phyloP scores from a whole-genome alignment of 2,888 invertebrate species.

The Parnassius mnemosyne region DNA sequence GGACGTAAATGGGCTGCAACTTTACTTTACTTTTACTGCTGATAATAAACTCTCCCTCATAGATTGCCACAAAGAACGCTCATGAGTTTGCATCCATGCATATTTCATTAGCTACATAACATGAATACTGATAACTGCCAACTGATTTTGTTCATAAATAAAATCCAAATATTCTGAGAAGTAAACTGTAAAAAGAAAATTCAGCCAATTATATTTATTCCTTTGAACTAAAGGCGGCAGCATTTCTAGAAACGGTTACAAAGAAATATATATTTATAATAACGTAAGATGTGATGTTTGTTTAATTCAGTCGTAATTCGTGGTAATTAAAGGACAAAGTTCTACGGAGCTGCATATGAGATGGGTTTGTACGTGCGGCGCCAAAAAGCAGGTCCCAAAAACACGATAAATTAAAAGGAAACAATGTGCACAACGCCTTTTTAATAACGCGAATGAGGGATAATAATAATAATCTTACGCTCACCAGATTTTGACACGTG shows the following conservation, averaged over 20 bases:
- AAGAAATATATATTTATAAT: constrained; percentile 11
- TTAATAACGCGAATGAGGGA: no score
- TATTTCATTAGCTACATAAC: no score
- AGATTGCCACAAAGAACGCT: no score
- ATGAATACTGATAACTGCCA: no score
- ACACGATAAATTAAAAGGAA: not conserved
- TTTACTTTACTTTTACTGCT: no score
- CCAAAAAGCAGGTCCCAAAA: constrained; percentile 4
- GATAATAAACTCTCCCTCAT: no score
- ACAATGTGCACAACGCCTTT: constrained; percentile 9
- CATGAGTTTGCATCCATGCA: no score
- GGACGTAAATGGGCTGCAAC: no score
- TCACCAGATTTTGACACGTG: no score
- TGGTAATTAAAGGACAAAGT: constrained; percentile 17
- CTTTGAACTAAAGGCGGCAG: constrained; percentile 9
- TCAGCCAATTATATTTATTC: constrained; percentile 15
- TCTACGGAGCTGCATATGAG: not conserved
- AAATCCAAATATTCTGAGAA: not conserved
- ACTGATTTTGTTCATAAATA: not conserved
- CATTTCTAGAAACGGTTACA: constrained; percentile 16
- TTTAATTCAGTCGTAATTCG: constrained; percentile 21
- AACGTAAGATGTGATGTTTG: constrained; percentile 9
- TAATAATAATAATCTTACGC: no score
- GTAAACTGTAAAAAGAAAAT: constrained; percentile 7
- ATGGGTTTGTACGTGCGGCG: constrained; percentile 12